Conservation (phyloP, 1,140 invertebrate species). For the Delia radicum region DNA sequence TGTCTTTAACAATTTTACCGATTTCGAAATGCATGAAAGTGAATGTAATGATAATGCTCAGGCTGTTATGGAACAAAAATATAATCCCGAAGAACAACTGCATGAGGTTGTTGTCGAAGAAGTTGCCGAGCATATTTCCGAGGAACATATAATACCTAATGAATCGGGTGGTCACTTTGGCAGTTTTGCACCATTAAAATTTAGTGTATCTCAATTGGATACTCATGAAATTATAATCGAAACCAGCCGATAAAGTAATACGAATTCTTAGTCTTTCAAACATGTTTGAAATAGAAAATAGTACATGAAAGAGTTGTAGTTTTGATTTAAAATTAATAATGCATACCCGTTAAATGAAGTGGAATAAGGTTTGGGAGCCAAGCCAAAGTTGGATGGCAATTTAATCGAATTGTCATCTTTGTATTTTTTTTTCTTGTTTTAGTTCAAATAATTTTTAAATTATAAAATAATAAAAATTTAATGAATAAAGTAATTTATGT, state of each 20-base stretch:
- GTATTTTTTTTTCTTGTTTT: constrained; percentile 15
- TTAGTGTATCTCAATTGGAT: constrained; percentile 49
- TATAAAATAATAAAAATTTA: constrained; percentile 8
- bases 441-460: constrained; percentile 22
- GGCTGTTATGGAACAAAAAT: constrained; percentile 23
- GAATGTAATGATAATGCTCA: constrained; percentile 49
- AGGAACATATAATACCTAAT: background rate
- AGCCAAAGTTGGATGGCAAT: constrained; percentile 6
- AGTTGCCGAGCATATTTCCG: background rate
- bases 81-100: background rate
- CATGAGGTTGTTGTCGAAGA: constrained; percentile 42
- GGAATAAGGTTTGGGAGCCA: constrained; percentile 4
- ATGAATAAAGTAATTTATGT: constrained; percentile 3
- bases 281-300: no score
- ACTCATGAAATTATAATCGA: constrained; percentile 53
- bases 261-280: no score
- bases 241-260: constrained; percentile 38
- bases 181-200: constrained; percentile 48
- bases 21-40: constrained; percentile 50
- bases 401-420: background rate
- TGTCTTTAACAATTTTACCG: constrained; percentile 49
- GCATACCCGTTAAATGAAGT: background rate
- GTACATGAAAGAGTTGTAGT: background rate
- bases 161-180: background rate
- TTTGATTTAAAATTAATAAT: background rate